These are phyloP conservation scores for Acrobasis consociella DNA, from an alignment of 2,888 invertebrate genomes.

Conservation along the genomic window DNA sequence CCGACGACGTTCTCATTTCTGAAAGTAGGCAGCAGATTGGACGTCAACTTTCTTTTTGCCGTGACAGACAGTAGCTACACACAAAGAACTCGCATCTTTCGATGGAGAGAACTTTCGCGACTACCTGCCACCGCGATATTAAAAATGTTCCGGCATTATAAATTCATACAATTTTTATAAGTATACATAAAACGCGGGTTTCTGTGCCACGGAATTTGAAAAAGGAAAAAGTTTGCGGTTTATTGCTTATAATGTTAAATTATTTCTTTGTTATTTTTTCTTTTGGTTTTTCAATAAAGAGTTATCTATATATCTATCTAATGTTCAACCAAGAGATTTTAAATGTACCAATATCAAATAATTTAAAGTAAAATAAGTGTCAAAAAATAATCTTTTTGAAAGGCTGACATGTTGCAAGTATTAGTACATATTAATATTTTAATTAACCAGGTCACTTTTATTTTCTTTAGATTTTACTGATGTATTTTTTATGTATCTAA, in stretches of 20 bases:
- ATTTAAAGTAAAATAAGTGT: no score
- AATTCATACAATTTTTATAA: conserved; percentile 26
- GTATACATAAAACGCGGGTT: conserved; percentile 17
- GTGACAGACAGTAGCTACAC: conserved; percentile 54
- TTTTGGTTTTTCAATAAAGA: no score
- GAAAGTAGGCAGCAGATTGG: conserved; percentile 68
- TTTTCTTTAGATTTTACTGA: no score
- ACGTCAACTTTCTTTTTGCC: conserved; percentile 66
- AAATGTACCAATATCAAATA: not conserved
- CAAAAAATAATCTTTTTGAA: no score
- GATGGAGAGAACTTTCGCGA: conserved; percentile 50
- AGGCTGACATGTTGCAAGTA: no score
- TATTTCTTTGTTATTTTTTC: no score
- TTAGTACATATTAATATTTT: no score
- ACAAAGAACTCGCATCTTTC: conserved; percentile 61
- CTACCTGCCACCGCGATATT: conserved; percentile 46
- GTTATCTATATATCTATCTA: no score
- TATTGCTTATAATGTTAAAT: not conserved
- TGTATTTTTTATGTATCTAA: no score
- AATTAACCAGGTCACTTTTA: no score
- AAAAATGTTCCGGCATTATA: conserved; percentile 36
- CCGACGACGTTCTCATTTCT: conserved; percentile 62
- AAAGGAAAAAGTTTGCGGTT: not conserved
- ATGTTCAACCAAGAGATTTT: not conserved
- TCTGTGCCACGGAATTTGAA: not conserved